Evolutionary conservation across 2,113 vertebrate genomes (phyloP).

Genomic region (Australoheros scitulus): DNA sequence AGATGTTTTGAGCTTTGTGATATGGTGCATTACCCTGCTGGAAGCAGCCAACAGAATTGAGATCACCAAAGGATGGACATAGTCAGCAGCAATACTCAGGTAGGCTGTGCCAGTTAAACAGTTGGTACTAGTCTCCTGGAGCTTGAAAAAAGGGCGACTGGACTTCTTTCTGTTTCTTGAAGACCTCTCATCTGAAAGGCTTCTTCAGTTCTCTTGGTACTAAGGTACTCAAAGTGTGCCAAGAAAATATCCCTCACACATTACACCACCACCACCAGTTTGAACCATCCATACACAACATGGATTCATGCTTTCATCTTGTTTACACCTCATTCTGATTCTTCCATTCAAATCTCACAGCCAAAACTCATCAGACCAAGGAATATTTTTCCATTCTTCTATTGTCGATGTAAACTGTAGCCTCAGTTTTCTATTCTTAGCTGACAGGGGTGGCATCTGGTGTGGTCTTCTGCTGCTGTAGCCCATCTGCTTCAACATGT

Average conservation of each 20-base stretch:
- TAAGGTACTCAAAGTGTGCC: no score
- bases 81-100: neutral
- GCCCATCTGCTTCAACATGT: no score
- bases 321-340: neutral
- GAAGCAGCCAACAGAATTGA: neutral
- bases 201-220: neutral
- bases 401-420: neutral
- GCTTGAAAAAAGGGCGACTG: no score
- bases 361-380: neutral
- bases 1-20: neutral
- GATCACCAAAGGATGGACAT: fast-evolving
- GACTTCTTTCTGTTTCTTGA: no score
- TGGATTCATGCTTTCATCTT: neutral
- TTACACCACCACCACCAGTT: neutral
- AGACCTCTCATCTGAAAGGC: no score
- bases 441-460: fast-evolving
- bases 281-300: no score
- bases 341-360: neutral
- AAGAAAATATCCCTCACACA: no score
- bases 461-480: neutral
- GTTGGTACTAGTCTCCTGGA: no score
- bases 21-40: fast-evolving
- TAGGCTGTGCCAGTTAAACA: neutral
- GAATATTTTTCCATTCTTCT: neutral
- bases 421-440: neutral